Conservation (phyloP, 2,113 vertebrate genomes). For the Crypturellus undulatus region DNA sequence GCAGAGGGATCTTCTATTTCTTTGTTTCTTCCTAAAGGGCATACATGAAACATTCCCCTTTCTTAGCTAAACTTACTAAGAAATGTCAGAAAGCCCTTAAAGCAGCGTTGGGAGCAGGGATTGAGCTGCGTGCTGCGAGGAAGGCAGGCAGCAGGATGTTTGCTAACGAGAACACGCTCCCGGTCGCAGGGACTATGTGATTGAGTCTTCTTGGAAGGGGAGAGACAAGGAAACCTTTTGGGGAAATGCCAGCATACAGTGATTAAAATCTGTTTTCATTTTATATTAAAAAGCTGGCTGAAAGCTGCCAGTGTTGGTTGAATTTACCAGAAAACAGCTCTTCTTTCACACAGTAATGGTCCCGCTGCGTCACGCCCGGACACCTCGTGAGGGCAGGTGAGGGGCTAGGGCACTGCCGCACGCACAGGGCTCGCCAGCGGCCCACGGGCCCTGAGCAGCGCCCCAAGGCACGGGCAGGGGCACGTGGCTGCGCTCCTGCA, state of each 20-base stretch:
- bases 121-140: fast-evolving
- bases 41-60: not conserved
- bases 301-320: not conserved
- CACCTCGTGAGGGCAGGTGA: not conserved
- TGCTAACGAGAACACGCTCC: not conserved
- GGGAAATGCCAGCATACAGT: not conserved
- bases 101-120: not conserved
- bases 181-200: not conserved
- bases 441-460: too few relatives aligned
- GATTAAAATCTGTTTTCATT: not conserved
- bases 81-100: not conserved
- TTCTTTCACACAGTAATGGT: not conserved
- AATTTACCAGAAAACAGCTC: not conserved
- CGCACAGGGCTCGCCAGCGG: fast-evolving
- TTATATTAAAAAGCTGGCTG: not conserved
- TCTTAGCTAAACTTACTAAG: not conserved
- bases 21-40: not conserved
- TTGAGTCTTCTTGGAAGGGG: not conserved
- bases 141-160: not conserved
- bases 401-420: fast-evolving
- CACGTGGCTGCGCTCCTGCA: fast-evolving
- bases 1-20: fast-evolving
- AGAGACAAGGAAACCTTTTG: fast-evolving
- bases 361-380: fast-evolving
- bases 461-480: too few relatives aligned